Evolutionary conservation across 2,113 vertebrate genomes (phyloP).

Genomic region (Lepus europaeus): DNA sequence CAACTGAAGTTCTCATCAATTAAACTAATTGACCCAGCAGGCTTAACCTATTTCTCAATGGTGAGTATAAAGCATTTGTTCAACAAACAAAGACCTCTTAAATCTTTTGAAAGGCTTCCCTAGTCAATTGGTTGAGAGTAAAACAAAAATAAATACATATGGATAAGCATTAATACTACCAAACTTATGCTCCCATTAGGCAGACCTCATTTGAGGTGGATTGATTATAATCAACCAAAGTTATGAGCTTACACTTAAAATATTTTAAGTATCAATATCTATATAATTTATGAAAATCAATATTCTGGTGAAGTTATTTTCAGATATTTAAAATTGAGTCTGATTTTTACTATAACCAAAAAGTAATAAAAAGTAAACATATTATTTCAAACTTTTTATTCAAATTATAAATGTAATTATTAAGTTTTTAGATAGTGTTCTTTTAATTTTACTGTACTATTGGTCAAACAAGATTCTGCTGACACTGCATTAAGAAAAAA

Average conservation of each 20-base stretch:
- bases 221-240: neutral
- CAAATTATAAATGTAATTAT: slow-evolving; percentile 18
- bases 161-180: neutral
- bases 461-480: neutral
- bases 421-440: neutral
- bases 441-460: neutral
- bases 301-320: neutral
- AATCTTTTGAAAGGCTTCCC: slow-evolving; percentile 61
- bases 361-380: neutral
- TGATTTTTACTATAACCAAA: slow-evolving; percentile 42
- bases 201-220: neutral
- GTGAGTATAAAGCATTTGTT: slow-evolving; percentile 71
- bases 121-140: neutral
- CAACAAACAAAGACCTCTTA: slow-evolving; percentile 69
- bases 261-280: neutral
- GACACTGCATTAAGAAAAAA: slow-evolving; percentile 18
- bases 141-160: neutral
- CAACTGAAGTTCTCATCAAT: slow-evolving; percentile 78
- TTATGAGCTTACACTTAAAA: slow-evolving; percentile 15
- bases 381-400: slow-evolving; percentile 30
- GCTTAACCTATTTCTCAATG: slow-evolving; percentile 71
- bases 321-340: neutral
- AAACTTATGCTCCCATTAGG: slow-evolving; percentile 20
- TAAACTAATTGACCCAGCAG: slow-evolving; percentile 82
- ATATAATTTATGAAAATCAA: neutral